phyloP scores from a whole-genome alignment of 2,888 invertebrate species.

The Lepidocyrtinus sp. region DNA sequence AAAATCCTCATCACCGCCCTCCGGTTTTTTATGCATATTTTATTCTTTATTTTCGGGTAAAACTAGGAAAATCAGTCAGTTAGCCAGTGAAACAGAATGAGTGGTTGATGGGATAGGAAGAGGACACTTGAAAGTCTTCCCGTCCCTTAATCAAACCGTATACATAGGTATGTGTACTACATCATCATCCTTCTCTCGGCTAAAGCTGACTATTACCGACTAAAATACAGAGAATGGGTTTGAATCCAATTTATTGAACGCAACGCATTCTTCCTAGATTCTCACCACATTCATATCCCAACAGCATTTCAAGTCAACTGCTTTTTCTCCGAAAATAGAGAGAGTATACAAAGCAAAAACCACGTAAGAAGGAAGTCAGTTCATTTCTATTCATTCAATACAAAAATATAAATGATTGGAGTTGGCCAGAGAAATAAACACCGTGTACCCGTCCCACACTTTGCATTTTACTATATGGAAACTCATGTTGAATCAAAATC shows the following conservation, averaged over 20 bases:
- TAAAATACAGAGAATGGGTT: too few relatives aligned
- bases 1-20: background rate
- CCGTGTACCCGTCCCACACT: too few relatives aligned
- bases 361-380: background rate
- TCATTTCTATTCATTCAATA: background rate
- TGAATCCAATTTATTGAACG: too few relatives aligned
- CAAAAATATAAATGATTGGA: too few relatives aligned
- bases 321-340: too few relatives aligned
- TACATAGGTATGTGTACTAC: background rate
- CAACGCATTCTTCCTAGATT: conserved; percentile 1
- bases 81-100: background rate
- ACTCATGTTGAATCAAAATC: too few relatives aligned
- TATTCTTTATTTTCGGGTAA: background rate
- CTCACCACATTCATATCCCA: background rate
- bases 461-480: too few relatives aligned
- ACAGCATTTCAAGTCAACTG: background rate
- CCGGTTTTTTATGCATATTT: background rate
- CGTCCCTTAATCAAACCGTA: background rate
- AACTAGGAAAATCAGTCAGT: background rate
- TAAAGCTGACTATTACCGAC: too few relatives aligned
- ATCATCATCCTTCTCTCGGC: background rate
- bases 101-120: conserved; percentile 2
- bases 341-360: background rate
- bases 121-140: background rate
- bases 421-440: too few relatives aligned